Percentiles rank a stretch among this genome's conserved stretches.
Evolutionary conservation across 2,113 vertebrate genomes (phyloP).

Genomic region (Phalacrocorax pelagicus): DNA sequence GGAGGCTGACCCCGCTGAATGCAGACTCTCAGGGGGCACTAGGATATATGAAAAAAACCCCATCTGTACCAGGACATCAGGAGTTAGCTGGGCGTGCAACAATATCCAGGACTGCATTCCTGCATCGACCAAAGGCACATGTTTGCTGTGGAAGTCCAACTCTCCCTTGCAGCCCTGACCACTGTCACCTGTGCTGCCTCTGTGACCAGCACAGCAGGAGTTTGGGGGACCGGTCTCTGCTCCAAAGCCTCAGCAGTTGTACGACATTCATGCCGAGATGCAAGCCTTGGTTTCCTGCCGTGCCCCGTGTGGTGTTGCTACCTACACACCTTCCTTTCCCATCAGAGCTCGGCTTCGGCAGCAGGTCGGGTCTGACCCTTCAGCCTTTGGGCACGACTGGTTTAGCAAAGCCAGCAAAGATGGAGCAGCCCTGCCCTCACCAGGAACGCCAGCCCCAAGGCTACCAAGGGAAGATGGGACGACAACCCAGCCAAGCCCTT

Average conservation of each 20-base stretch:
- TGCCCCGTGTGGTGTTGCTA: rapidly evolving
- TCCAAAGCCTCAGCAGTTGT: not conserved
- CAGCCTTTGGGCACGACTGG: not conserved
- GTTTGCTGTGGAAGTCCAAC: not conserved
- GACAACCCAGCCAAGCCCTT: not conserved
- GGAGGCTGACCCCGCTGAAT: not conserved
- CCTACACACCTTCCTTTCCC: not conserved
- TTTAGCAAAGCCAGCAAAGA: not conserved
- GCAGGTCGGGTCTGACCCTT: rapidly evolving
- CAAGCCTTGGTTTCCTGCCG: rapidly evolving
- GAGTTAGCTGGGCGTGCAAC: not conserved
- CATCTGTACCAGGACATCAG: not conserved
- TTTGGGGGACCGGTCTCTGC: not conserved
- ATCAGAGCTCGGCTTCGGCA: not conserved
- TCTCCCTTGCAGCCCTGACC: not conserved
- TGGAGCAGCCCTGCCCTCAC: not conserved
- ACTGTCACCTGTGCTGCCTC: not conserved
- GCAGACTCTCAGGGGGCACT: not conserved
- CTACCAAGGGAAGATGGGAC: not conserved
- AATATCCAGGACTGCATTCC: not conserved
- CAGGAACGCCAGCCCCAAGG: not conserved
- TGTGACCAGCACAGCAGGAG: not conserved
- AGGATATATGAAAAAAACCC: not conserved
- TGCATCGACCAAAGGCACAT: not conserved
- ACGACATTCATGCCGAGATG: not conserved